A percentile compares a stretch with the other conserved stretches of the same genome.
Conservation (phyloP, 2,888 invertebrate genomes). For the Mythimna vitellina region DNA sequence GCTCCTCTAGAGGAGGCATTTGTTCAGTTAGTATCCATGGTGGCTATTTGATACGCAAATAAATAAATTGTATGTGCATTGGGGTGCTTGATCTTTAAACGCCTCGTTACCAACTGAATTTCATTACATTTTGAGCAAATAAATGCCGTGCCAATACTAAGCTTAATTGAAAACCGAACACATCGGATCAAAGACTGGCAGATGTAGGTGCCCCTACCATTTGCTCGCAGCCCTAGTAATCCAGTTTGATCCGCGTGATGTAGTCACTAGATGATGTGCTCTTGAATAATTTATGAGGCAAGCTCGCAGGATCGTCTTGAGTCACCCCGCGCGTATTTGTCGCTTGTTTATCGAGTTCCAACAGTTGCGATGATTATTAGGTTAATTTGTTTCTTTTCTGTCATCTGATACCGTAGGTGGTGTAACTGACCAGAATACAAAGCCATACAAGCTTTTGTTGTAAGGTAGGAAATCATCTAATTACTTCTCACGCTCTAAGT, state of each 20-base stretch:
- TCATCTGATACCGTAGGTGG: conserved; percentile 19
- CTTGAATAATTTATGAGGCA: conserved; percentile 62
- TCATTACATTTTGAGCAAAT: conserved; percentile 32
- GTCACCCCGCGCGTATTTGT: conserved; percentile 42
- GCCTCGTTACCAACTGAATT: conserved; percentile 13
- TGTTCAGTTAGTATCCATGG: not conserved
- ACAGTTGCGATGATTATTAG: conserved; percentile 62
- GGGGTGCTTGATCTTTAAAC: conserved; percentile 1
- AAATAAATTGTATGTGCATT: not conserved
- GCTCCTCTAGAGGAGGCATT: not conserved
- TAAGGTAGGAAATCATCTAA: no score
- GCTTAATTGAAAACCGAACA: conserved; percentile 37
- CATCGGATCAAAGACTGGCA: conserved; percentile 14
- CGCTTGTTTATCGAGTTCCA: conserved; percentile 55
- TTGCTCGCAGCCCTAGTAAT: conserved; percentile 57
- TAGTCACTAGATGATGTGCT: conserved; percentile 53
- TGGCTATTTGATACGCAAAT: not conserved
- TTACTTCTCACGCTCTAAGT: no score
- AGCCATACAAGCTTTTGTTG: not conserved
- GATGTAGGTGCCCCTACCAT: conserved; percentile 18
- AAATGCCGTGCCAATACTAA: conserved; percentile 24
- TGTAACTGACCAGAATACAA: conserved; percentile 2
- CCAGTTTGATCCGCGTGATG: conserved; percentile 58
- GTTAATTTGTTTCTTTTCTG: conserved; percentile 46
- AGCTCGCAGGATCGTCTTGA: conserved; percentile 48